Evolutionary conservation across 2,113 vertebrate genomes (phyloP).

Genomic region (Lota lota): DNA sequence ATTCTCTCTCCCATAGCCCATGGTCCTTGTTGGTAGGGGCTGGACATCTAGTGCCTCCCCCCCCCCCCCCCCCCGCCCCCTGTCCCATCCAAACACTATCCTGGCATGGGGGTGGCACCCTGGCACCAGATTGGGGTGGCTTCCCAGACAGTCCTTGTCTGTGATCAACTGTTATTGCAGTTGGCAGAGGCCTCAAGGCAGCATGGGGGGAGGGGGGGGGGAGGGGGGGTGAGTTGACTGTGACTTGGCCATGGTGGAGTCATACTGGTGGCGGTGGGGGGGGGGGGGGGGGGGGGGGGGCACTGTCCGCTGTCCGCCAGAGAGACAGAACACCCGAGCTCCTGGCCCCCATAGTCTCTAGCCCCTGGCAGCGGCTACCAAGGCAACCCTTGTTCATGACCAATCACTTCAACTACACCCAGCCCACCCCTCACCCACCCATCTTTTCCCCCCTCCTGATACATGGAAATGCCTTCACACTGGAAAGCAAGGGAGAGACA

Average conservation of each 20-base stretch:
- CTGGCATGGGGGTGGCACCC: not conserved
- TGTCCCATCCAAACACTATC: not conserved
- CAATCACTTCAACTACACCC: conserved; percentile 8
- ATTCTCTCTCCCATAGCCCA: not conserved
- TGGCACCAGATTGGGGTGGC: not conserved
- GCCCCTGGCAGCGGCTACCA: conserved; percentile 41
- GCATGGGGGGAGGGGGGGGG: not conserved
- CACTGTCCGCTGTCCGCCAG: conserved; percentile 28
- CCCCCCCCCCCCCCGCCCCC: not conserved
- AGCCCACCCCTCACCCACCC: not conserved
- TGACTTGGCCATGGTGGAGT: conserved; percentile 10
- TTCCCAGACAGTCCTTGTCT: conserved; percentile 38
- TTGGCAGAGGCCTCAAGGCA: conserved; percentile 31
- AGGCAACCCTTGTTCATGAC: conserved; percentile 36
- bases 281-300: not conserved
- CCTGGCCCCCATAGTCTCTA: too few species aligned
- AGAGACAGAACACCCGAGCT: not conserved
- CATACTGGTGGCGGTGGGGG: conserved; percentile 8
- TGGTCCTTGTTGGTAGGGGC: too few species aligned
- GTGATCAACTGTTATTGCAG: conserved; percentile 50
- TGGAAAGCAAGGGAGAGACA: conserved; percentile 13
- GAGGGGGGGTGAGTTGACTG: not conserved
- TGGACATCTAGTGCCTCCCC: not conserved
- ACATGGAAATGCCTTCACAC: conserved; percentile 3
- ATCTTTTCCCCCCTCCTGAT: not conserved